Evolutionary conservation across 2,113 vertebrate genomes (phyloP).

Genomic region (Paraplagusia blochii): DNA sequence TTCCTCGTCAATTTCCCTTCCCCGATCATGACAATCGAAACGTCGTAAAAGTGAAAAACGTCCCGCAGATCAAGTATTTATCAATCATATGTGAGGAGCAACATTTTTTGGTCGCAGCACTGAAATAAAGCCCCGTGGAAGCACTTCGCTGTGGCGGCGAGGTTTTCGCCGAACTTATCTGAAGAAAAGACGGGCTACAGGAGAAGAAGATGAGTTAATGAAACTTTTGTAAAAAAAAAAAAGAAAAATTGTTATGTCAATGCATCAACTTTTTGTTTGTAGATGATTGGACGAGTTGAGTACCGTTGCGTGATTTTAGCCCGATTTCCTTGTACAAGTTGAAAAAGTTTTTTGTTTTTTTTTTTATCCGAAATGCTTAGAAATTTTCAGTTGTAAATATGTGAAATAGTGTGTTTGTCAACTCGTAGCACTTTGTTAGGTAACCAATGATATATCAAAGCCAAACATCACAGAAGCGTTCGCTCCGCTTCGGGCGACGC

Average conservation of each 20-base stretch:
- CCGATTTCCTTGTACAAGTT: slow-evolving; percentile 43
- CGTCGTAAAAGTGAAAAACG: slow-evolving; percentile 43
- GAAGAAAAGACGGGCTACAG: no score
- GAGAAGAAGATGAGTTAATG: no score
- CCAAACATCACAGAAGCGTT: slow-evolving; percentile 29
- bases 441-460: slow-evolving; percentile 18
- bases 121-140: slow-evolving; percentile 33
- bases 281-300: slow-evolving; percentile 26
- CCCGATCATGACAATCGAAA: slow-evolving; percentile 34
- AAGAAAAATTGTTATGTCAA: no score
- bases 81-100: slow-evolving; percentile 13
- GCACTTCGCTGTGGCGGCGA: slow-evolving; percentile 66
- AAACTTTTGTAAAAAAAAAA: no score
- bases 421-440: slow-evolving; percentile 39
- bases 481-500: slow-evolving; percentile 10
- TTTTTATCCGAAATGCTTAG: slow-evolving; percentile 49
- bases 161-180: no score
- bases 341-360: slow-evolving; percentile 28
- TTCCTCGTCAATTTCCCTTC: slow-evolving; percentile 42
- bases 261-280: slow-evolving; percentile 36
- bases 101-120: slow-evolving; percentile 19
- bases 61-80: slow-evolving; percentile 25
- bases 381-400: slow-evolving; percentile 58
- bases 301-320: slow-evolving; percentile 21
- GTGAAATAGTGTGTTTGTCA: slow-evolving; percentile 47